Conservation (phyloP, 2,888 invertebrate genomes). For the Epinotia ramella region DNA sequence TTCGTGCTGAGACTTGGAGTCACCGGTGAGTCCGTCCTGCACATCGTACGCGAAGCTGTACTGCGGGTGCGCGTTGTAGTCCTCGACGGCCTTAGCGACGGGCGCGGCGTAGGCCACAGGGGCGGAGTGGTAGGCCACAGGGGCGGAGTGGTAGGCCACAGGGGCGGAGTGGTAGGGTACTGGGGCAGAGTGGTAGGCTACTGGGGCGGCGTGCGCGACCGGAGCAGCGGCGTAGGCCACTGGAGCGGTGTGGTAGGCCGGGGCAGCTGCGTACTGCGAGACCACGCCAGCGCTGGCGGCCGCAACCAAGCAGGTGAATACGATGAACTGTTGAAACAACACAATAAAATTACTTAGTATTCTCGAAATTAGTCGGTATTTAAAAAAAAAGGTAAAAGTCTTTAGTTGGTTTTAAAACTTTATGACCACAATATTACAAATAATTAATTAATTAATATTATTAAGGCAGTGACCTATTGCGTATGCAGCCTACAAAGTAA, state of each 20-base stretch:
- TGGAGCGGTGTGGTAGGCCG: constrained; percentile 22
- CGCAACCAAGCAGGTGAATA: constrained; percentile 53
- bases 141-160: constrained; percentile 54
- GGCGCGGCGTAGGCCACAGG: constrained; percentile 52
- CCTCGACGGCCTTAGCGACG: constrained; percentile 54
- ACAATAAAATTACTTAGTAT: constrained; percentile 4
- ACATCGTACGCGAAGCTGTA: constrained; percentile 80
- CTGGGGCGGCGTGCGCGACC: constrained; percentile 54
- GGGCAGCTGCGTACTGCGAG: constrained; percentile 12
- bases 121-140: constrained; percentile 54
- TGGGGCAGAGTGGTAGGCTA: constrained; percentile 59
- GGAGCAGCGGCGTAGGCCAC: constrained; percentile 72
- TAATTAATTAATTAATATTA: too few relatives aligned
- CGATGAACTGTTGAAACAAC: constrained; percentile 43
- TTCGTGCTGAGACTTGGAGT: constrained; percentile 80
- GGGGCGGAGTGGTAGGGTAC: constrained; percentile 60
- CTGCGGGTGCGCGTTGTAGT: constrained; percentile 64
- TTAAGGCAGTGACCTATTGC: too few relatives aligned
- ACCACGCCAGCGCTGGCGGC: constrained; percentile 49
- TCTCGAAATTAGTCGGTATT: neutral
- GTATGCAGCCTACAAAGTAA: too few relatives aligned
- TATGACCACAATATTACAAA: neutral
- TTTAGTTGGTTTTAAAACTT: neutral
- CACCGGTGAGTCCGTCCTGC: constrained; percentile 79
- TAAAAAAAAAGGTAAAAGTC: too few relatives aligned